Base-by-base conservation (phyloP, 2,113 vertebrate species). In the Elaphurus davidianus region DNA sequence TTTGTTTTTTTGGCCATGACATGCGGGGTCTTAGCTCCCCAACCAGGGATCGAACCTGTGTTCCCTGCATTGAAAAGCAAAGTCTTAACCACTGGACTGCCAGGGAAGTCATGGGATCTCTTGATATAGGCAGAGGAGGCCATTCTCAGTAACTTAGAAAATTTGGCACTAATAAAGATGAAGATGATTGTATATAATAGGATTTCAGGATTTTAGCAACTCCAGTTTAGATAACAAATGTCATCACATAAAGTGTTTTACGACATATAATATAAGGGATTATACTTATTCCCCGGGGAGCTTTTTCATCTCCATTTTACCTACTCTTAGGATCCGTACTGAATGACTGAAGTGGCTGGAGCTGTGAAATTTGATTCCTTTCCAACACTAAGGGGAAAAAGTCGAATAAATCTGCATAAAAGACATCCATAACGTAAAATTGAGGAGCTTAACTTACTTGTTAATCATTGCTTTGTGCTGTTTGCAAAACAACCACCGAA, bases 381-480 rank as follows among this genome's bases (percentile, higher is more conserved):
- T 15, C 60, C 54, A 93, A 87, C 40, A 93, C 33, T 87, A 50
- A 93, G 94, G 14, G 5, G 6, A 64, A 91, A 92, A 96, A 79
- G 43, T 79, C 78, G 47, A 88, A 78, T 95, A 96, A 45, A 98
- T 98, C 71, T 98, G 60, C 95, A 97, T 98, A 95, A 98, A 98
- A 93, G 93, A 86, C 5, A 95, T 92, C 64, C 90, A 57, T 71
- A 94, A 89, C 76, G 67, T 85, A 97, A 97, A 97, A 90, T 55
- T 96, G 87, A 95, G 92, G 92, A 97, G 76, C 91, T 95, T 98
- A 98, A 98, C 98, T 98, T 97, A 95, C 43, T 62, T 95, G 97
- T 97, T 98, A 98, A 98, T 99, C 84, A 95, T 98, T 97, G 74
- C 93, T 98, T 97, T 98, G 93, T 97, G 95, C 90, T 98, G 96